These are phyloP conservation scores for Euspilapteryx auroguttella DNA, from an alignment of 2,888 invertebrate species.

Conservation along the genomic window DNA sequence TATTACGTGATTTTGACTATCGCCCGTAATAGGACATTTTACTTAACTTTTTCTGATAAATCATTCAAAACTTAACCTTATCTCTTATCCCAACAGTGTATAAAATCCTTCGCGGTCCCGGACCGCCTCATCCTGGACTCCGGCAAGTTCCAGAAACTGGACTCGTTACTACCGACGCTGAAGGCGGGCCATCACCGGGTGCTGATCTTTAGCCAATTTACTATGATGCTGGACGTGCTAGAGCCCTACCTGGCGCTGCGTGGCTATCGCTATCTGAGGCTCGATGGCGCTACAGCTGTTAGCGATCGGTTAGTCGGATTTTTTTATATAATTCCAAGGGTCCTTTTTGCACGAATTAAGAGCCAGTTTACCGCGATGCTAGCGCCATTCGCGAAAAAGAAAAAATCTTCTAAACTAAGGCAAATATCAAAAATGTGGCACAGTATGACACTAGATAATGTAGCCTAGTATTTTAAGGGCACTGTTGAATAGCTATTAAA, in stretches of 20 bases:
- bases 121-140: slow-evolving; percentile 75
- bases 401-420: too few relatives aligned
- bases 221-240: slow-evolving; percentile 90
- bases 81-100: slow-evolving; percentile 39
- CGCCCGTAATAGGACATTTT: too few relatives aligned
- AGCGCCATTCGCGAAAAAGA: too few relatives aligned
- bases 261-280: slow-evolving; percentile 72
- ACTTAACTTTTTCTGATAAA: too few relatives aligned
- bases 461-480: too few relatives aligned
- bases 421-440: too few relatives aligned
- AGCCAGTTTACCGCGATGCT: too few relatives aligned
- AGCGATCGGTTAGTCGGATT: slow-evolving; percentile 61
- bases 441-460: too few relatives aligned
- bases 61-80: neutral
- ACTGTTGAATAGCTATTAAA: too few relatives aligned
- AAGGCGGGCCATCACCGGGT: slow-evolving; percentile 79
- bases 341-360: too few relatives aligned
- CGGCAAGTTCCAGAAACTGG: slow-evolving; percentile 84
- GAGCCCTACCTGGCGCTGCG: slow-evolving; percentile 83
- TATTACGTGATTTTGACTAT: too few relatives aligned
- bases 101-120: slow-evolving; percentile 65
- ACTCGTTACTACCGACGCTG: slow-evolving; percentile 73
- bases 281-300: slow-evolving; percentile 91
- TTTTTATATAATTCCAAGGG: neutral
- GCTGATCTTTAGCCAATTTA: slow-evolving; percentile 95